These are phyloP conservation scores for Scomber japonicus DNA, from an alignment of 2,113 vertebrate species.

Conservation along the genomic window DNA sequence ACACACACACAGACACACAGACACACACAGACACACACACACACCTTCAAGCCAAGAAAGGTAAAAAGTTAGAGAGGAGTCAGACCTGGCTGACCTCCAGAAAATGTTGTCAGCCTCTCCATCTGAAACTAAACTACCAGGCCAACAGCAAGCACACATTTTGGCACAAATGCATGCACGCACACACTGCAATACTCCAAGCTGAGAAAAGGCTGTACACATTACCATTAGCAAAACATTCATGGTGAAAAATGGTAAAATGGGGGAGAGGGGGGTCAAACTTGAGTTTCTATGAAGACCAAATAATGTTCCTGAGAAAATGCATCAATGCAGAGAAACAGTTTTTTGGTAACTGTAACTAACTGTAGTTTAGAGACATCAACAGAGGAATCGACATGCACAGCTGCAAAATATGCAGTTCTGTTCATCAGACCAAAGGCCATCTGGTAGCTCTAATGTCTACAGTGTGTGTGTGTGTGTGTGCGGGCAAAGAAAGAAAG, in stretches of 20 bases:
- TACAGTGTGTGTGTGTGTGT: neutral
- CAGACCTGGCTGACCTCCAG: slow-evolving; percentile 66
- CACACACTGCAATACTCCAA: neutral
- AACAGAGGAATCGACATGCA: neutral
- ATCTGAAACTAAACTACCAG: slow-evolving; percentile 52
- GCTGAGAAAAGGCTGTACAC: neutral
- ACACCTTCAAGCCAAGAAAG: slow-evolving; percentile 45
- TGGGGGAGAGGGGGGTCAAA: too few species aligned
- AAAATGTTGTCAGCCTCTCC: slow-evolving; percentile 60
- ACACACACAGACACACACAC: neutral
- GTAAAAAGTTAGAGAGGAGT: slow-evolving; percentile 62
- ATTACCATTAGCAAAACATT: neutral
- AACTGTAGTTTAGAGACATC: neutral
- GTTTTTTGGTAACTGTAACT: neutral
- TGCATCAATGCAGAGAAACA: too few species aligned
- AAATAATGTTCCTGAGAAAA: neutral
- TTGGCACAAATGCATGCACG: slow-evolving; percentile 24
- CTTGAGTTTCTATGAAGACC: too few species aligned
- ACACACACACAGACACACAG: slow-evolving; percentile 5
- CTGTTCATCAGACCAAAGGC: neutral
- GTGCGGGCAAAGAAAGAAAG: neutral
- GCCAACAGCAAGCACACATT: slow-evolving; percentile 23
- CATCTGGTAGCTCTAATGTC: neutral
- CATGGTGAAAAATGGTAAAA: too few species aligned
- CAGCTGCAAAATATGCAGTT: neutral